Conservation (phyloP, 2,113 vertebrate species). For the Artemisiospiza belli region DNA sequence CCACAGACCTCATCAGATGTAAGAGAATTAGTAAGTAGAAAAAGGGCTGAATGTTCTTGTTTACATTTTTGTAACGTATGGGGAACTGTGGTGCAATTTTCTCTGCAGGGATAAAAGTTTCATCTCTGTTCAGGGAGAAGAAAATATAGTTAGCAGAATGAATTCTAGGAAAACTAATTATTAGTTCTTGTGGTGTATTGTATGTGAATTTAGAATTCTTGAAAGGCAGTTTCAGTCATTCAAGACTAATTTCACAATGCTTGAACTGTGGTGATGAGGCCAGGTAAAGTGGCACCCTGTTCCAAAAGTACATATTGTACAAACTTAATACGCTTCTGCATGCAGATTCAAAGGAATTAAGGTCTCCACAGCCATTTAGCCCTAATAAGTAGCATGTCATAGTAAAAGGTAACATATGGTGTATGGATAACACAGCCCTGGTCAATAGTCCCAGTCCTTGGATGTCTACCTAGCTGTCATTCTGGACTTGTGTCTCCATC, state of each 20-base stretch:
- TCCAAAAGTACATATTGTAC: neutral
- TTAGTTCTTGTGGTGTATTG: neutral
- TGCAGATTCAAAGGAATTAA: neutral
- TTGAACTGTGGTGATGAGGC: neutral
- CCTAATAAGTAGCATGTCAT: neutral
- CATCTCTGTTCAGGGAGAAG: neutral
- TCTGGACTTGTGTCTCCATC: neutral
- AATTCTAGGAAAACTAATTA: neutral
- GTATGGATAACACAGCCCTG: neutral
- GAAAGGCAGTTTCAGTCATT: neutral
- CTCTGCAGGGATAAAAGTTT: neutral
- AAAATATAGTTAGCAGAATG: neutral
- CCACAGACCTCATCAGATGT: neutral
- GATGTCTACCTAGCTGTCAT: neutral
- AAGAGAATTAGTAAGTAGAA: neutral
- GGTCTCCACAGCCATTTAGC: neutral
- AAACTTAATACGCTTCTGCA: neutral
- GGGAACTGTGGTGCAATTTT: neutral
- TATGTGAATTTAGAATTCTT: neutral
- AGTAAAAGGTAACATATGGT: neutral
- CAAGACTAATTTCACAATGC: neutral
- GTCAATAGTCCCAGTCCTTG: neutral
- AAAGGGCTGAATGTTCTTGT: neutral
- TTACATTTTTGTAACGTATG: fast-evolving
- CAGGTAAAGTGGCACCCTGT: neutral